phyloP scores from a whole-genome alignment of 2,888 invertebrate species.

The Rhagonycha fulva region DNA sequence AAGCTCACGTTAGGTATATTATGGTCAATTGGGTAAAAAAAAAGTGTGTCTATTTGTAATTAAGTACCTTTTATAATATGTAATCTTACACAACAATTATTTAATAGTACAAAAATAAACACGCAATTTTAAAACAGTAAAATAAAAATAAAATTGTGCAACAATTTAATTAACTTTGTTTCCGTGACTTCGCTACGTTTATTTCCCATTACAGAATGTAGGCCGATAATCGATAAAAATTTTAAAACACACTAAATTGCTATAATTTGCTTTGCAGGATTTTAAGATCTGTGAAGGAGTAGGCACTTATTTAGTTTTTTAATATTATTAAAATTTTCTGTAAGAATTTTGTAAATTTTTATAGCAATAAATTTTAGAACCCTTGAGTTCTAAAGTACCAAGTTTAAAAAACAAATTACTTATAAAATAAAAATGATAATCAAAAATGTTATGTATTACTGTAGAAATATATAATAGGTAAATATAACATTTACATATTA shows the following conservation, averaged over 20 bases:
- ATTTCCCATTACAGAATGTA: slow-evolving; percentile 24
- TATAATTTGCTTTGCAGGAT: slow-evolving; percentile 19
- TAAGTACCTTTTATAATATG: background rate
- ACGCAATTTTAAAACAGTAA: background rate
- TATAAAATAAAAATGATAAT: too few relatives aligned
- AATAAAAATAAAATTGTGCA: background rate
- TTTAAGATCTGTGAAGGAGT: background rate
- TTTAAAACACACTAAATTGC: slow-evolving; percentile 20
- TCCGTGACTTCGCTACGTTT: slow-evolving; percentile 20
- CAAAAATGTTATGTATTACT: too few relatives aligned
- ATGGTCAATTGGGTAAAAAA: too few relatives aligned
- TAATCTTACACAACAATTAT: background rate
- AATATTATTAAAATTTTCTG: background rate
- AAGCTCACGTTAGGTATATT: too few relatives aligned
- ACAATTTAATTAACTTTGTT: slow-evolving; percentile 5
- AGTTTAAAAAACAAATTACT: too few relatives aligned
- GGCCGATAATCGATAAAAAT: slow-evolving; percentile 24
- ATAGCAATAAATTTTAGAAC: too few relatives aligned
- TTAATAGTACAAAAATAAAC: background rate
- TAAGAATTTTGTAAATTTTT: too few relatives aligned
- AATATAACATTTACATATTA: background rate
- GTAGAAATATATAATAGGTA: too few relatives aligned
- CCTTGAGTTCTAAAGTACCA: too few relatives aligned
- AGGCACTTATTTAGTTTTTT: background rate
- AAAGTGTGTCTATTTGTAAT: too few relatives aligned